These are phyloP conservation scores for Gobionotothen gibberifrons DNA, from an alignment of 2,797 vertebrate species.

Conservation along the genomic window DNA sequence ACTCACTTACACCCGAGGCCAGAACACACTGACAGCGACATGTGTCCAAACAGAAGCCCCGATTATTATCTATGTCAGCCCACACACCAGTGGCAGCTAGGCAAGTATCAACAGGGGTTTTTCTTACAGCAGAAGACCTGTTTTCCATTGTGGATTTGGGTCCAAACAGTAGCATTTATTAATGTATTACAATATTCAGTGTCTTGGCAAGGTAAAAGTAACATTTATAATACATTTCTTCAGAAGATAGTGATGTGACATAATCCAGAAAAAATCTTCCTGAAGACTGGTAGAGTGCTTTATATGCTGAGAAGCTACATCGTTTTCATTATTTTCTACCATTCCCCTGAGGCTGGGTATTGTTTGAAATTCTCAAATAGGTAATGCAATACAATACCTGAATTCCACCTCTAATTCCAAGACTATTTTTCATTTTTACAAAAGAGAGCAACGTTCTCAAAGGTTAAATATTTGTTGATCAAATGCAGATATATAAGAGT, in stretches of 20 bases:
- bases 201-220: background rate
- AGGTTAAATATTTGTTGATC: background rate
- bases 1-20: constrained; percentile 7
- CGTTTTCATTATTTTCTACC: too few relatives aligned
- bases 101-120: background rate
- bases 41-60: background rate
- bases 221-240: constrained; percentile 3
- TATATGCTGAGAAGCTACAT: background rate
- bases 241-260: background rate
- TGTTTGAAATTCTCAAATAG: background rate
- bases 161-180: background rate
- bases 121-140: background rate
- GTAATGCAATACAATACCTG: too few relatives aligned
- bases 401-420: too few relatives aligned
- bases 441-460: background rate
- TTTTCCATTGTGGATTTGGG: background rate
- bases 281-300: background rate
- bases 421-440: background rate
- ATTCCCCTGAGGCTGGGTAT: background rate
- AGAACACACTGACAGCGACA: background rate
- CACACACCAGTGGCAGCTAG: background rate
- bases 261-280: background rate
- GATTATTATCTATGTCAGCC: constrained; percentile 1
- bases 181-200: background rate
- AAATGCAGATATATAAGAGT: background rate